Conservation (phyloP, 2,797 vertebrate genomes). For the Oreochromis grahami region DNA sequence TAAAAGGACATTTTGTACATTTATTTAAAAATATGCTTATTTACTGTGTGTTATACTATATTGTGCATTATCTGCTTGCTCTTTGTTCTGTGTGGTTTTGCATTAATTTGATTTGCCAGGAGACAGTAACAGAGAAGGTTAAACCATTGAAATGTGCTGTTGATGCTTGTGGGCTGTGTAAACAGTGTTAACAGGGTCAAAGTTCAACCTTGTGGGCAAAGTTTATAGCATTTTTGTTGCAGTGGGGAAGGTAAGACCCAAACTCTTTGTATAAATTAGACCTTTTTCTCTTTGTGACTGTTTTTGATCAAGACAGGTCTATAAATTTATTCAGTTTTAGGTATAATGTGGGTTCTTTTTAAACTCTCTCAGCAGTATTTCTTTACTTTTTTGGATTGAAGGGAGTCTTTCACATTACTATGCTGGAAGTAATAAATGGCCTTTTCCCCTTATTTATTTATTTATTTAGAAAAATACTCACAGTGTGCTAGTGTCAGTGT, state of each 20-base stretch:
- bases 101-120: neutral
- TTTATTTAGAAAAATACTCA: neutral
- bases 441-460: neutral
- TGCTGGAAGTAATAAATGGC: neutral
- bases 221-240: conserved; percentile 38
- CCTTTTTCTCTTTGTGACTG: neutral
- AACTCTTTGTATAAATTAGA: neutral
- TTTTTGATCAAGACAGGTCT: neutral
- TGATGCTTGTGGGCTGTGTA: conserved; percentile 52
- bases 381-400: neutral
- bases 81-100: neutral
- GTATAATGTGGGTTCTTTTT: neutral
- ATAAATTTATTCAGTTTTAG: neutral
- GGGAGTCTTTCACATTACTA: neutral
- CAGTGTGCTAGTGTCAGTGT: neutral
- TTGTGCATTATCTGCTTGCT: neutral
- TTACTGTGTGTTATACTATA: neutral
- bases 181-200: conserved; percentile 61
- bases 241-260: conserved; percentile 58
- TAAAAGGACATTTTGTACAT: neutral
- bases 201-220: conserved; percentile 62
- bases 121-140: neutral
- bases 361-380: neutral
- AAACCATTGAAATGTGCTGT: conserved; percentile 7
- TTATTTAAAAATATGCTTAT: neutral